Evolutionary conservation across 2,797 vertebrate genomes (phyloP), one percentile per base, ranked within the genome.

Genomic region (Gambusia yucatana): DNA sequence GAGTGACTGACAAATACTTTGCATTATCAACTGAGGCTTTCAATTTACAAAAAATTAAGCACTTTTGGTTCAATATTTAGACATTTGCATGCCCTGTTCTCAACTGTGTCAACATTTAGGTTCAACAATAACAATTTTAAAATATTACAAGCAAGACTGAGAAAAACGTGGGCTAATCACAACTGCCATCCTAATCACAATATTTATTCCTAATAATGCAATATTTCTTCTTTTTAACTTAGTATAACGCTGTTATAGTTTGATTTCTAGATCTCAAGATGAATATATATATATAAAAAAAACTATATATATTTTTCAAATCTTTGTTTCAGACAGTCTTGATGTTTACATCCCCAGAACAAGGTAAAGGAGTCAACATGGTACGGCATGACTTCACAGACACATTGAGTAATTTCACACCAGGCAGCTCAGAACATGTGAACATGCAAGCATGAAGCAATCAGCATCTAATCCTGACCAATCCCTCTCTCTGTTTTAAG

Each of bases 381-480:
- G 10, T 9, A 7, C 3, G 41, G 5, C 25, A 44, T 28, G 67
- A 11, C 41, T 70, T 70, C 39, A 8, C 43, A 25, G 14, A n/a
- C 28, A 44, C 41, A 43, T 43, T 43, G 22, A 41, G 39, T 22
- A 43, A 69, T 69, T 69, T 69, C 36, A 70, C 67, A 44, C 65
- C 41, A 13, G 10, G 39, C 7, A 67, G 17, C 36, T 65, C 63
- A 41, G 39, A 28, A 28, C 67, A 70, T 70, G 67, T 1, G 43
- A 70, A 70, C 43, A 70, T 70, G 41, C 44, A 46, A 70, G n/a
- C 67, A 70, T 70, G 67, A 10, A 28, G 67, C 25, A 70, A 70
- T 44, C 67, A 0, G 67, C 25, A 28, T 44, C 43, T 46, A 70
- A 70, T 70, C 41, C 25, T 28, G 6, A 70, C 39, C 41, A 17